A percentile compares a stretch with the other conserved stretches of the same genome.
Conservation (phyloP, 2,888 invertebrate genomes). For the Melanchra persicariae region DNA sequence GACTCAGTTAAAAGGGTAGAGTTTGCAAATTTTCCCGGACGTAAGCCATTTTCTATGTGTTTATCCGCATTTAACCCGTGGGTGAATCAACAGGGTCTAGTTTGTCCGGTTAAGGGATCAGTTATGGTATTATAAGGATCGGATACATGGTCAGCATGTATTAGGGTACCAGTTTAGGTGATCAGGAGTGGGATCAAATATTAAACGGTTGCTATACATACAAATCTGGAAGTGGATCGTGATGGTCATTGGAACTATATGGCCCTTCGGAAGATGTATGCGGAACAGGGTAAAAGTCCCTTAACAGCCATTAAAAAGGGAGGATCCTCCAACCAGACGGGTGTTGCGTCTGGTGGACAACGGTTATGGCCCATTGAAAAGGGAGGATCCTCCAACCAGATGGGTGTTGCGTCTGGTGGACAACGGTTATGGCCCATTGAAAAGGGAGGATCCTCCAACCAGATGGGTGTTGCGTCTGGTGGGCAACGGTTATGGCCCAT, state of each 20-base stretch:
- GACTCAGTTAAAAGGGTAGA: slow-evolving; percentile 23
- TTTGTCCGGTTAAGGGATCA: slow-evolving; percentile 43
- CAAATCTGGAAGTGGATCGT: background rate
- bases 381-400: too few species aligned
- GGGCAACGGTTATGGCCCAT: too few species aligned
- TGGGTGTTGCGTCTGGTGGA: too few species aligned
- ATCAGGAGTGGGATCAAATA: background rate
- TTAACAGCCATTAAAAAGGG: too few species aligned
- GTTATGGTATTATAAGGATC: slow-evolving; percentile 49
- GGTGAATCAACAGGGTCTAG: slow-evolving; percentile 56
- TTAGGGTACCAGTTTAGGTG: slow-evolving; percentile 6
- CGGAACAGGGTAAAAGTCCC: too few species aligned
- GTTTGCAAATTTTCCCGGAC: slow-evolving; percentile 58
- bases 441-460: too few species aligned
- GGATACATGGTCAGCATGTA: slow-evolving; percentile 28
- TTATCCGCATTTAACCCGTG: slow-evolving; percentile 59
- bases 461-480: too few species aligned
- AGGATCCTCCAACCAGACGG: too few species aligned
- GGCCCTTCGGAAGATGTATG: background rate
- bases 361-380: too few species aligned
- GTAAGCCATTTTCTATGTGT: slow-evolving; percentile 58
- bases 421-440: too few species aligned
- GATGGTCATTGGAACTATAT: background rate
- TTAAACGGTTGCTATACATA: background rate
- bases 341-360: too few species aligned